Evolutionary conservation across 2,888 invertebrate genomes (phyloP), one percentile per base, ranked within the genome.

Genomic region (Oligia latruncula): DNA sequence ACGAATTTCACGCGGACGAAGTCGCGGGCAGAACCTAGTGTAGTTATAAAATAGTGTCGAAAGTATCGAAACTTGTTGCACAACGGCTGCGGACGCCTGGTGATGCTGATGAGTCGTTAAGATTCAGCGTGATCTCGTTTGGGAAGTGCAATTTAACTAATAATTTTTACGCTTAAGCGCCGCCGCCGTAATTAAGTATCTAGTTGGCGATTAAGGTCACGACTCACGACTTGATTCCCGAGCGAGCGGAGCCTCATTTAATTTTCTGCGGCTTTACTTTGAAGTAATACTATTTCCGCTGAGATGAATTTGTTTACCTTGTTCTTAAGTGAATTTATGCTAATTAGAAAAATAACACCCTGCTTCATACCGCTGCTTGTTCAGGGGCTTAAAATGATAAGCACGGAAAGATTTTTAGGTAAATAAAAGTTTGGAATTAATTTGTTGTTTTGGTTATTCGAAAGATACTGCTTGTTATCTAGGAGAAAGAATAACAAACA

Each of bases 141-240:
- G 68, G 64, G 79, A 78, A 86, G 79, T 80, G 79, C 77, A 81
- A 81, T 79, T 87, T 79, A 77, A 77, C 84, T 80, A 78, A 82
- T 79, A 79, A 15, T 86, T 87, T 87, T 86, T 77, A 78, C 82
- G 74, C 79, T 86, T 77, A 77, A 83, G 75, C 67, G 79, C 43
- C 52, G 78, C 71, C 82, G 66, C 65, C 55, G 66, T 88, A 86
- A 87, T 89, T 88, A 85, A 78, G 74, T 80, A 71, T 87, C 82
- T 80, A 79, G 80, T 80, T 79, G 64, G 64, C 71, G 78, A 89
- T 86, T 86, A 86, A 62, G 81, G 79, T 83, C 84, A 83, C 86
- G 83, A 76, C 80, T 83, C 84, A 82, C 79, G 78, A 74, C 77
- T 79, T 74, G 73, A 72, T 82, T 81, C 78, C 81, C 79, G 71